Evolutionary conservation across 1,140 invertebrate genomes (phyloP), one percentile per base, ranked within the genome.

Genomic region (Scaptomyza pallida): DNA sequence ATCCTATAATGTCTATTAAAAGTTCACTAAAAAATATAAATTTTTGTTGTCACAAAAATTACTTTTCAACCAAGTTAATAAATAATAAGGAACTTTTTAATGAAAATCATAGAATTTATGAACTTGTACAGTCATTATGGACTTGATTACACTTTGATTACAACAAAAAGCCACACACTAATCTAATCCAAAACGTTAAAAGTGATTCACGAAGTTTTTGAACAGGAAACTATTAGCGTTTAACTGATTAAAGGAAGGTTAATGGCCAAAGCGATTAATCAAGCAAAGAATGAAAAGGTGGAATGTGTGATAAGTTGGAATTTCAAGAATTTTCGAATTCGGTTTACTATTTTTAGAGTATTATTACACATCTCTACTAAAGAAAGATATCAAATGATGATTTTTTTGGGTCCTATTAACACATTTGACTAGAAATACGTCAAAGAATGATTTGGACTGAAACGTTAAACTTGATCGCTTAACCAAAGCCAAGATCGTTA

Each of bases 401-500:
- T 8, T 17, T 40, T 17, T 40, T 21, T 12, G 52, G 13, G 17
- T 51, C 23, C 15, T 19, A 62, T 62, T 62, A 62, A 23, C 59
- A 62, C 59, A 41, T 37, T 2, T 61, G 12, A 1, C 41, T 35
- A 47, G 67, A 47, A 72, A 78, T 71, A 65, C 68, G 79, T 56
- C 75, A 72, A 75, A 75, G 75, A n/a, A n/a, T 52, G 41, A 45
- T 19, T 19, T 17, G 40, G 15, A 13, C 55, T 60, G 55, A 57
- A 78, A 67, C 65, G 43, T 21, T 35, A 35, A 78, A 78, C 40
- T 51, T 43, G 71, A 75, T 65, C 44, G 57, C 44, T 52, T 60
- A 65, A 35, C 60, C 74, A n/a, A 54, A 72, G 57, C 45, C 57
- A 55, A 59, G 62, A 65, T 62, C 52, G 60, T 70, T 57, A 77